These are phyloP conservation scores for Lophura nycthemera DNA, from an alignment of 2,113 vertebrate species.

Conservation along the genomic window DNA sequence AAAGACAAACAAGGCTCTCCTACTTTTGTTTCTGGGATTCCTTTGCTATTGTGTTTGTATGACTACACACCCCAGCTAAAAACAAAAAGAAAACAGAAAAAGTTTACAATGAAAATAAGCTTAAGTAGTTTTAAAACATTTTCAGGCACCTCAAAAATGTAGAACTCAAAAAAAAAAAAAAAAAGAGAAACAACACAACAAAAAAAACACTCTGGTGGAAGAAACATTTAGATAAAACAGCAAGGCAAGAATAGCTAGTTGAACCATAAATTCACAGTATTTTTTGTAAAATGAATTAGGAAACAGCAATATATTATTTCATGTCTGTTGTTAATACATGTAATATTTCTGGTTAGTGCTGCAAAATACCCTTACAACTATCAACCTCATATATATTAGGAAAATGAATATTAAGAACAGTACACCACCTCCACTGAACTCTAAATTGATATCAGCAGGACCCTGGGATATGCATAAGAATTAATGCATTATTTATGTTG, in stretches of 20 bases:
- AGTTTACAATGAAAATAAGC: fast-evolving
- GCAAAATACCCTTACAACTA: conserved; percentile 1
- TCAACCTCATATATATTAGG: neutral
- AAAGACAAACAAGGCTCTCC: neutral
- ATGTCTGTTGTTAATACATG: neutral
- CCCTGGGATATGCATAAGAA: neutral
- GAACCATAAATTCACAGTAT: neutral
- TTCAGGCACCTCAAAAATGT: neutral
- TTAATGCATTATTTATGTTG: neutral
- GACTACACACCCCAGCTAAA: neutral
- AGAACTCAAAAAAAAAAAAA: neutral
- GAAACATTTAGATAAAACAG: neutral
- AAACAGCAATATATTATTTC: neutral
- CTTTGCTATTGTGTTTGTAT: neutral
- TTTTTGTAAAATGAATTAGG: conserved; percentile 13
- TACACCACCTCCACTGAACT: neutral
- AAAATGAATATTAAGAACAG: conserved; percentile 29
- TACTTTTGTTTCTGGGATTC: neutral
- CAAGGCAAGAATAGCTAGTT: neutral
- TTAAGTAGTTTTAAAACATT: neutral
- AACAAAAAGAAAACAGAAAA: neutral
- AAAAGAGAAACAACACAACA: too few relatives aligned
- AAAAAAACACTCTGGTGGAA: neutral
- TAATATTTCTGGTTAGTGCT: conserved; percentile 6
- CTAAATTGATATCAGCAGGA: conserved; percentile 7